These are phyloP conservation scores for Bryconaethiops microstoma DNA, from an alignment of 2,797 vertebrate genomes.

Conservation along the genomic window DNA sequence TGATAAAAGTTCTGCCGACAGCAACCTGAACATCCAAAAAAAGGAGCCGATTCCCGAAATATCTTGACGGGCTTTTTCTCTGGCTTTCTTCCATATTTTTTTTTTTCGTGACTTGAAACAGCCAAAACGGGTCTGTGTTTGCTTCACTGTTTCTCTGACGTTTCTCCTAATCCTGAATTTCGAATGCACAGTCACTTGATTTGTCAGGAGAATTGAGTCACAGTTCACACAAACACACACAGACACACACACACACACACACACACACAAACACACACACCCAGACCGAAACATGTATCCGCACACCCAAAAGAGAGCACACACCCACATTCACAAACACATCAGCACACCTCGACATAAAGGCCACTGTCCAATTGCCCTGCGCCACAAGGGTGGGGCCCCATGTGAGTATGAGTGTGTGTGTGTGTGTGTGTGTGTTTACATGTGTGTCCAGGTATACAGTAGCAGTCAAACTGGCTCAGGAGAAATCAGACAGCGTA, in stretches of 20 bases:
- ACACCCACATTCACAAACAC: constrained; percentile 35
- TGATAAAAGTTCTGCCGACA: constrained; percentile 6
- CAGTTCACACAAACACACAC: neutral
- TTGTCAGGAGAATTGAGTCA: constrained; percentile 28
- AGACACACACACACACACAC: constrained; percentile 13
- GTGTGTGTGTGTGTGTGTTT: constrained; percentile 14
- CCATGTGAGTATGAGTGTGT: constrained; percentile 2
- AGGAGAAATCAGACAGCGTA: constrained; percentile 31
- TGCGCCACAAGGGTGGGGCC: constrained; percentile 22
- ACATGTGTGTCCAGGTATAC: constrained; percentile 26
- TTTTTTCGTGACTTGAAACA: neutral
- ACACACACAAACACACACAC: constrained; percentile 28
- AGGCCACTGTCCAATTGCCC: constrained; percentile 44
- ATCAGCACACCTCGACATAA: constrained; percentile 23
- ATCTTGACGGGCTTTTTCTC: neutral
- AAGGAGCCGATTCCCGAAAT: neutral
- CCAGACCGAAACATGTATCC: constrained; percentile 38
- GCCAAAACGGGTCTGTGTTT: neutral
- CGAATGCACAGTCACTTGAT: neutral
- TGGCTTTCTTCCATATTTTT: neutral
- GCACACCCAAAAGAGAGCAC: constrained; percentile 18
- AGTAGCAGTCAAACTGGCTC: constrained; percentile 39
- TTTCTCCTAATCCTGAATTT: constrained; percentile 22
- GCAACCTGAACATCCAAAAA: neutral
- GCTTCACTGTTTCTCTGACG: neutral